These are phyloP conservation scores for Platygyra sinensis DNA, from an alignment of 64 coral and sea anemone genomes.

Conservation along the genomic window DNA sequence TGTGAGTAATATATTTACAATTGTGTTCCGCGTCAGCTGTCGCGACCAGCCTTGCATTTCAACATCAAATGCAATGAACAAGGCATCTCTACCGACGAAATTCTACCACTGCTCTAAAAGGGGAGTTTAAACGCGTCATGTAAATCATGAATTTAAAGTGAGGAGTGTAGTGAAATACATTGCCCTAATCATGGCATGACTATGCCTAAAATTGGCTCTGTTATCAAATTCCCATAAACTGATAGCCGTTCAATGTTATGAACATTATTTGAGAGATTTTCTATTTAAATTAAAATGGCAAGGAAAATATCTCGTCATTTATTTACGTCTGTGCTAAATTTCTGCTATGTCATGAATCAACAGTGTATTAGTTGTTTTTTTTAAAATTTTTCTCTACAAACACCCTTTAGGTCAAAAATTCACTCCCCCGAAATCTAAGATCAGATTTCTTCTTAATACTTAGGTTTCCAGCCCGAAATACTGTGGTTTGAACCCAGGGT, in stretches of 20 bases:
- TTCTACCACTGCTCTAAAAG: background rate
- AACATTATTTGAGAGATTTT: too few relatives aligned
- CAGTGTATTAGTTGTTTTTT: too few relatives aligned
- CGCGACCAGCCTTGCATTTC: background rate
- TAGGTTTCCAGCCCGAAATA: too few relatives aligned
- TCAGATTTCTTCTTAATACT: too few relatives aligned
- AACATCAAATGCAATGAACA: background rate
- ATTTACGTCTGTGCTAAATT: too few relatives aligned
- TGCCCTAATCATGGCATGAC: background rate
- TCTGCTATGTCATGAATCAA: too few relatives aligned
- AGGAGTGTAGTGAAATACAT: background rate
- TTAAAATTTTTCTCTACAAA: too few relatives aligned
- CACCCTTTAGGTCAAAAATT: too few relatives aligned
- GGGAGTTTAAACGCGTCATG: background rate
- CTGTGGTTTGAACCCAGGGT: too few relatives aligned
- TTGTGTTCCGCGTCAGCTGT: background rate
- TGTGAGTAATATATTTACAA: conserved; percentile 5
- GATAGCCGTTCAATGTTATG: background rate
- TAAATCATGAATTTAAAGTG: background rate
- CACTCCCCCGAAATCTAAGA: too few relatives aligned
- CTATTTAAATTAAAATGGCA: too few relatives aligned
- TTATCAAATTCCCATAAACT: background rate
- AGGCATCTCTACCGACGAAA: background rate
- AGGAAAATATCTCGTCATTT: too few relatives aligned
- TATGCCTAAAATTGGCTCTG: background rate